Conservation (phyloP, 2,113 vertebrate species). For the Melanotaenia duboulayi region DNA sequence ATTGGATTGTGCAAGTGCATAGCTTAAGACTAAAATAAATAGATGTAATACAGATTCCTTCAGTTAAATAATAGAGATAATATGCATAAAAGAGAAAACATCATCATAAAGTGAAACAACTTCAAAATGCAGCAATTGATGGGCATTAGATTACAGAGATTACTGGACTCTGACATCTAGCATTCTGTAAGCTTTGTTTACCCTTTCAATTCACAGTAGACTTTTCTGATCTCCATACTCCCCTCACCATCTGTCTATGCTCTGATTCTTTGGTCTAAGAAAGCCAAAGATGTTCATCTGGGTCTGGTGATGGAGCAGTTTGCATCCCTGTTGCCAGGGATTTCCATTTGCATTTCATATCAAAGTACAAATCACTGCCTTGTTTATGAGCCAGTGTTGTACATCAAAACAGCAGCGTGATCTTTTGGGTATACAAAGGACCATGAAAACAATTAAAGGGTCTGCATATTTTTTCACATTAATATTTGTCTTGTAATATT, state of each 20-base stretch:
- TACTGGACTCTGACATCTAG: conserved; percentile 52
- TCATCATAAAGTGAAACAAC: not conserved
- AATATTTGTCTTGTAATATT: not conserved
- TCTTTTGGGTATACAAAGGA: conserved; percentile 20
- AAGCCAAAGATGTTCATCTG: conserved; percentile 42
- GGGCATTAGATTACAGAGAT: conserved; percentile 8
- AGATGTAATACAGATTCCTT: not conserved
- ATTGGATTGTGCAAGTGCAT: not conserved
- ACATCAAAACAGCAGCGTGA: conserved; percentile 32
- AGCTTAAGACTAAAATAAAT: not conserved
- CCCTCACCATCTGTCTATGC: conserved; percentile 66
- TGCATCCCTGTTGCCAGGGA: conserved; percentile 38
- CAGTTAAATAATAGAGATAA: not conserved
- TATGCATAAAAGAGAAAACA: not conserved
- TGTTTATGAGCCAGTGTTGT: conserved; percentile 42
- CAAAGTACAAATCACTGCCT: conserved; percentile 47
- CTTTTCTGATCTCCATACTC: conserved; percentile 39
- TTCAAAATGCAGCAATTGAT: conserved; percentile 18
- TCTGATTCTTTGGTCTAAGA: conserved; percentile 44
- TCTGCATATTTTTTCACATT: not conserved
- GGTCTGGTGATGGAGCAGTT: conserved; percentile 28
- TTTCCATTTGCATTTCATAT: conserved; percentile 58
- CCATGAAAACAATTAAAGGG: conserved; percentile 5
- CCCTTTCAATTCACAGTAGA: conserved; percentile 48
- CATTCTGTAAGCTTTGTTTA: conserved; percentile 59